Conservation (phyloP, 2,888 invertebrate genomes). For the Tinea pellionella region DNA sequence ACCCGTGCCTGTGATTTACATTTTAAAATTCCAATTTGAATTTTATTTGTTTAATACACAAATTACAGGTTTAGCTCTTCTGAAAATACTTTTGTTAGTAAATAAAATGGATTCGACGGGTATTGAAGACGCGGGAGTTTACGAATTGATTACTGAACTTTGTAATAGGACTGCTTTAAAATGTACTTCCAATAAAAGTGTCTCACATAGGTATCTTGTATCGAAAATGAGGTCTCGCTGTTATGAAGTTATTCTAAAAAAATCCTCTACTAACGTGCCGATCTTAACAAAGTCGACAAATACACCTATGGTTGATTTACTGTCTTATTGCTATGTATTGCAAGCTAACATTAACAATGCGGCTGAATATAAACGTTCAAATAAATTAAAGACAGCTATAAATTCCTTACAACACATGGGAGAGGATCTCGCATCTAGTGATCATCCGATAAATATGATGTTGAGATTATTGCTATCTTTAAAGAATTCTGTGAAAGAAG, state of each 20-base stretch:
- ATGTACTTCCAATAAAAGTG: slow-evolving; percentile 33
- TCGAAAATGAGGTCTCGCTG: slow-evolving; percentile 48
- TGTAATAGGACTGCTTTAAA: slow-evolving; percentile 45
- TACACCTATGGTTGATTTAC: slow-evolving; percentile 45
- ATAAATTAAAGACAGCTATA: slow-evolving; percentile 43
- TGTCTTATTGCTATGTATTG: slow-evolving; percentile 42
- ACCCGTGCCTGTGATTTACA: too few relatives aligned
- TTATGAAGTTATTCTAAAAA: slow-evolving; percentile 55
- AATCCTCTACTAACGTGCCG: slow-evolving; percentile 32
- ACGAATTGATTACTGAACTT: slow-evolving; percentile 44
- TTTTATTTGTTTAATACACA: too few relatives aligned
- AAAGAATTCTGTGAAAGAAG: slow-evolving; percentile 37
- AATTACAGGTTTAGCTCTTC: too few relatives aligned
- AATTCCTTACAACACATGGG: slow-evolving; percentile 26
- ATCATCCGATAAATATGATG: slow-evolving; percentile 32
- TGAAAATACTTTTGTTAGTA: too few relatives aligned
- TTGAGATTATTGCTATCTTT: slow-evolving; percentile 41
- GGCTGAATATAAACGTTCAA: slow-evolving; percentile 41
- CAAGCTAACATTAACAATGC: slow-evolving; percentile 47
- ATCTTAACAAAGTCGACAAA: slow-evolving; percentile 17
- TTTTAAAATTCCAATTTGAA: too few relatives aligned
- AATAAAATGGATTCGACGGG: not conserved
- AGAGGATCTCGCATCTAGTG: slow-evolving; percentile 17
- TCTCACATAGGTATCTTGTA: slow-evolving; percentile 37
- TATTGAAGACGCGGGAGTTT: slow-evolving; percentile 35